phyloP scores from a whole-genome alignment of 2,797 vertebrate species.

The Platyrinchus mystaceus region DNA sequence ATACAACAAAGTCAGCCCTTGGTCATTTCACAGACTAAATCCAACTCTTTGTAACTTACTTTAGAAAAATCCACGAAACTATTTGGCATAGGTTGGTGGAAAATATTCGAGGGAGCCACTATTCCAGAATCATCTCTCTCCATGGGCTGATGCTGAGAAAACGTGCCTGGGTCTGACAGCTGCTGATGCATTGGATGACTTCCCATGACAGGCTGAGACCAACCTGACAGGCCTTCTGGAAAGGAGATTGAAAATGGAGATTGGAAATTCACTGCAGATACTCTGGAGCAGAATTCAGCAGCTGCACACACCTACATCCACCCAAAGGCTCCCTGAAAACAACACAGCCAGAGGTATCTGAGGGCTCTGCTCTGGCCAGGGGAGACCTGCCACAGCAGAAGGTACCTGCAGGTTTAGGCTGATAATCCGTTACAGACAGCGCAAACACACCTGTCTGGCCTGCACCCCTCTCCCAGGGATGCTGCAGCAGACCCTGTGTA shows the following conservation, averaged over 20 bases:
- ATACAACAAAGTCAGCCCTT: neutral
- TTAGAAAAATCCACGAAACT: slow-evolving; percentile 98
- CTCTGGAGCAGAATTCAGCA: neutral
- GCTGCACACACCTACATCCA: neutral
- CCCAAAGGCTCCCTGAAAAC: neutral
- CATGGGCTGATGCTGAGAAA: slow-evolving; percentile 98
- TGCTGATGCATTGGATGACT: slow-evolving; percentile 94
- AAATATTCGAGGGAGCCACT: slow-evolving; percentile 95
- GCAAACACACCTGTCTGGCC: neutral
- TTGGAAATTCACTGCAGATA: neutral
- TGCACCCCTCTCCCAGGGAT: neutral
- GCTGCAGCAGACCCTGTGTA: neutral
- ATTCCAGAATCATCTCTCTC: slow-evolving; percentile 98
- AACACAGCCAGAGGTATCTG: neutral
- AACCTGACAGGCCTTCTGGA: slow-evolving; percentile 95
- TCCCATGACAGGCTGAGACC: slow-evolving; percentile 96
- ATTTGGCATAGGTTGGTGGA: slow-evolving; percentile 95
- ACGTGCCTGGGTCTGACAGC: slow-evolving; percentile 90
- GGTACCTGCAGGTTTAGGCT: neutral
- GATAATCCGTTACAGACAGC: neutral
- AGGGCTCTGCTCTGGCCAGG: neutral
- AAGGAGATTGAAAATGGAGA: neutral
- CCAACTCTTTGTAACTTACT: slow-evolving; percentile 73
- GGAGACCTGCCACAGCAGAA: neutral
- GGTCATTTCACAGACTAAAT: neutral